Evolutionary conservation across 1,140 invertebrate genomes (phyloP), one percentile per base, ranked within the genome.

Genomic region (Hyles euphorbiae): DNA sequence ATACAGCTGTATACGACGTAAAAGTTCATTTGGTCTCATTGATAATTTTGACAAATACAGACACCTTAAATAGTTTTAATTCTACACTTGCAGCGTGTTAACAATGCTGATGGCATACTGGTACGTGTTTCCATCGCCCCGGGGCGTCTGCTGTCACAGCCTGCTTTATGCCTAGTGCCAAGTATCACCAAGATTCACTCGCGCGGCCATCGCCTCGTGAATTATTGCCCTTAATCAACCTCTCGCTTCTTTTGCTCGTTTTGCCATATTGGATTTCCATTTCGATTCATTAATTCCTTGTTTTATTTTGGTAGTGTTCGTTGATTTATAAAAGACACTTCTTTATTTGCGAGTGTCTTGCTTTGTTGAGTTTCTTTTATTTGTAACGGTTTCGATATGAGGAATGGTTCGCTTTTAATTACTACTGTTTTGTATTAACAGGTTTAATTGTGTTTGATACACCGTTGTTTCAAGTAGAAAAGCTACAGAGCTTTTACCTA

Each of bases 201-300:
- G 54, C 56, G 61, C 65, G 63, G 67, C 59, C 62, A 61, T 70
- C 70, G 58, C 59, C 65, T 60, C 49, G 7, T 72, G 65, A 82
- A 65, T 72, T 75, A 78, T 76, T 74, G 47, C 49, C 49, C 48
- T 76, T 75, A 70, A 74, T 74, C 63, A 70, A 58, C 9, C 49
- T 60, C 65, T 60, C 60, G 51, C 67, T 74, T 67, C 59, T 64
- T 68, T 62, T 45, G 54, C 46, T 46, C 50, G 22, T 66, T 61
- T 61, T 66, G 62, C 70, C 10, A 67, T 67, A 62, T 62, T 61
- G 62, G 55, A 58, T 75, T 75, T 74, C 63, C 56, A 72, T 70
- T 72, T 61, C 53, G 54, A 64, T 70, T 67, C 53, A 56, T 61
- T 70, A 55, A 36, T 53, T 58, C 43, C 54, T 63, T 57, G 46